Evolutionary conservation across 2,797 vertebrate genomes (phyloP).

Genomic region (Galago senegalensis): DNA sequence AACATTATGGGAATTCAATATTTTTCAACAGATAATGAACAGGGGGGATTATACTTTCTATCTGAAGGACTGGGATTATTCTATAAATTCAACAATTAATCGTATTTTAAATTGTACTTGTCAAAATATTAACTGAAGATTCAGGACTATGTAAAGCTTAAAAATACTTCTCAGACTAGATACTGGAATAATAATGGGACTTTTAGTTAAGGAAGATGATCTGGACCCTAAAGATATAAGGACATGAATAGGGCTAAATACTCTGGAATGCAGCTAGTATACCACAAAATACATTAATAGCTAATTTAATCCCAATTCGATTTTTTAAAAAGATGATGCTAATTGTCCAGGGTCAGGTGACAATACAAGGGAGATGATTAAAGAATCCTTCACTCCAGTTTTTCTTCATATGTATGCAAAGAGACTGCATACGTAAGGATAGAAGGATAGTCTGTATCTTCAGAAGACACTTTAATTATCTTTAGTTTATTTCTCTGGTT

Average conservation of each 20-base stretch:
- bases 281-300: slow-evolving; percentile 22
- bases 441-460: background rate
- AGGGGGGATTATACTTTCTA: slow-evolving; percentile 27
- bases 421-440: background rate
- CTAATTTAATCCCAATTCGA: slow-evolving; percentile 9
- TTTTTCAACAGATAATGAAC: slow-evolving; percentile 65
- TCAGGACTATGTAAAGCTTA: slow-evolving; percentile 34
- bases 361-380: background rate
- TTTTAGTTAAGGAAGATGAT: slow-evolving; percentile 27
- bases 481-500: slow-evolving; percentile 10
- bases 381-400: background rate
- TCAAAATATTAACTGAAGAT: slow-evolving; percentile 33
- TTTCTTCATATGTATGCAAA: background rate
- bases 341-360: background rate
- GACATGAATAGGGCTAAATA: background rate
- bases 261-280: slow-evolving; percentile 31
- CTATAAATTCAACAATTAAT: background rate
- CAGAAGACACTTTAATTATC: background rate
- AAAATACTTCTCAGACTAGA: slow-evolving; percentile 45
- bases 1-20: slow-evolving; percentile 76
- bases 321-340: slow-evolving; percentile 48
- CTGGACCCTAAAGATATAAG: background rate
- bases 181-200: background rate
- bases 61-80: background rate
- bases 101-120: slow-evolving; percentile 36